Evolutionary conservation across 2,888 invertebrate species (phyloP).

Genomic region (Pachycephus smyrnensis): DNA sequence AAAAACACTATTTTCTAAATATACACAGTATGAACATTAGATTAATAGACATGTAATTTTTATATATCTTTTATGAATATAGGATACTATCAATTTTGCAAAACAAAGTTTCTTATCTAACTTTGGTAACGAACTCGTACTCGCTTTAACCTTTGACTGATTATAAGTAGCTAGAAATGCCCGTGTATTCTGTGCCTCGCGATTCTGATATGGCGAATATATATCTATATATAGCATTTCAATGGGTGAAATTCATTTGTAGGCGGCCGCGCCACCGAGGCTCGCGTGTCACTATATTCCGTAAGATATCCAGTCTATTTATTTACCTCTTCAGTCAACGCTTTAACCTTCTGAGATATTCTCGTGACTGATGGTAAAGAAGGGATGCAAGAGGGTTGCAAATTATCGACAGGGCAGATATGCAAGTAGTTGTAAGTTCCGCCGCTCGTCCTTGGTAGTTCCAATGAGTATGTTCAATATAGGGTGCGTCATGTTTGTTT

Average conservation of each 20-base stretch:
- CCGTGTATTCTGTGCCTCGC: no score
- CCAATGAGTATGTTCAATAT: not conserved
- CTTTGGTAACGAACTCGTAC: not conserved
- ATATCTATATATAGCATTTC: no score
- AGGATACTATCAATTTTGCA: not conserved
- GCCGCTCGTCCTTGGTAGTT: not conserved
- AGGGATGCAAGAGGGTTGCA: constrained; percentile 5
- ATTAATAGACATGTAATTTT: not conserved
- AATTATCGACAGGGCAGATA: constrained; percentile 2
- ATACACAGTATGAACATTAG: not conserved
- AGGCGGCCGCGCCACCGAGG: no score
- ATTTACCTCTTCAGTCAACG: no score
- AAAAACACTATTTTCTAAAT: not conserved
- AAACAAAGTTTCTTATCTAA: not conserved
- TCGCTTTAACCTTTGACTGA: no score
- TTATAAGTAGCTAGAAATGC: no score
- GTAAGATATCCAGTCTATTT: no score
- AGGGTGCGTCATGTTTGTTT: not conserved
- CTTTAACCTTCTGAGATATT: not conserved
- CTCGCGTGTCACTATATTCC: no score
- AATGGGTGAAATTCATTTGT: no score
- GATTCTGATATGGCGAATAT: no score
- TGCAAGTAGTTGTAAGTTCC: not conserved
- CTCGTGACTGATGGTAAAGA: constrained; percentile 14
- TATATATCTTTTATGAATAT: not conserved